Evolutionary conservation across 2,888 invertebrate species (phyloP), one percentile per base, ranked within the genome.

Genomic region (Xylocampa areola): DNA sequence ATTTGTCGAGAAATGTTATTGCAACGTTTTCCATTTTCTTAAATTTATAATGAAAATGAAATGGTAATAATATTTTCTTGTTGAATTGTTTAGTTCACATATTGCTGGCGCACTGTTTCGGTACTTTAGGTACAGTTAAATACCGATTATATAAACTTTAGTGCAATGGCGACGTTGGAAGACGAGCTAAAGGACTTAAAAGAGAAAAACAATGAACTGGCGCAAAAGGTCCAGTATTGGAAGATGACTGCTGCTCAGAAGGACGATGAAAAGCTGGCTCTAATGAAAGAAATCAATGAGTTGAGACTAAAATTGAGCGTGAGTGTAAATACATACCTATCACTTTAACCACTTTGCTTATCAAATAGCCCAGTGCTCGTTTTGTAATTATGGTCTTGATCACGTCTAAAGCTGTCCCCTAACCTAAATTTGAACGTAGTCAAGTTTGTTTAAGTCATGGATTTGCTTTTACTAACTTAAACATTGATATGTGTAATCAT

Each of bases 251-350:
- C 90, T 7, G 89, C 85, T 13, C 87, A 90, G 55, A 82, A 80
- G 21, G 91, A 92, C 23, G 87, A 86, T 50, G 92, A 94, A 36
- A 93, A 91, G 67, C 65, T 92, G 1, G 86, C 85, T 8, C 75
- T 94, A 8, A 88, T 91, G 83, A 92, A 89, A 48, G 93, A 94
- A 79, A 84, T 82, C 16, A 92, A 90, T 64, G 91, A 92, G 35
- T 69, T 94, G 30, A 81, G 90, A 36, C 72, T 92, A n/a, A 89
- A 91, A 80, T 69, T 91, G 5, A 89, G 87, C 64, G 94, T 94
- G 80, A 87, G 92, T 81, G 4, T n/a, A 10, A 1, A 33, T 14
- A 29, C n/a, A n/a, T 44, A 27, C 1, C n/a, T 5, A n/a, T n/a
- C n/a, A n/a, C n/a, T n/a, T n/a, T 5, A 17, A 14, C 5, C 13